Evolutionary conservation across 2,113 vertebrate genomes (phyloP), one percentile per base, ranked within the genome.

Genomic region (Willisornis vidua): DNA sequence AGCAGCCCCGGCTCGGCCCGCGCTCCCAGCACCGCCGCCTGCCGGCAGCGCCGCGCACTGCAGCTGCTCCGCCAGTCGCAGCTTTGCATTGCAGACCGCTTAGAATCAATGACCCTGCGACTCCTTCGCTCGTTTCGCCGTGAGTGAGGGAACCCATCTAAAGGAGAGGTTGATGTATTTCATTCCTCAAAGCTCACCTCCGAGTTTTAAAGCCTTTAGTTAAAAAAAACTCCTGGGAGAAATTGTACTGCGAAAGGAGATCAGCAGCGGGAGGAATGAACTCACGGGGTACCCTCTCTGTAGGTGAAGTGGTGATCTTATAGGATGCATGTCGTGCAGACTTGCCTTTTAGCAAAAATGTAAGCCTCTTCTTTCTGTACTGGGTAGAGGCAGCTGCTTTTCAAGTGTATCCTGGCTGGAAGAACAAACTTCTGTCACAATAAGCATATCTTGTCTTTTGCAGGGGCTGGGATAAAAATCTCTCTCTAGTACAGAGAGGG

Each of bases 11-110:
- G 45, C 63, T 10, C 54, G 0, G 28, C 67, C 28, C 41, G 12
- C 54, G 26, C 85, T 82, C 94, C 85, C 96, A 5, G 57, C 89
- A 79, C 82, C 91, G 97, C 97, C 98, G 62, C 95, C 97, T 98
- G 91, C 82, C 97, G 88, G 97, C 96, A 24, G 10, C 41, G 41
- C 41, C 41, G 41, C 41, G 41, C 41, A 43, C 41, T 43, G 41
- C 41, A 43, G 41, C 41, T 43, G 14, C 41, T 43, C 41, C 41
- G 41, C 41, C 41, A 43, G 41, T 14, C 41, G 41, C 14, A 43
- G 41, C 41, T 43, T 43, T 43, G 41, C 41, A 1, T 18, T 9
- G 52, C 5, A 12, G 57, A 18, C 3, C 57, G 3, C 41, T 37
- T 10, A 10, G 12, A 62, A 65, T 6, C 1, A 24, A 16, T 2